phyloP scores from a whole-genome alignment of 2,113 vertebrate species.

The Bujurquina vittata region DNA sequence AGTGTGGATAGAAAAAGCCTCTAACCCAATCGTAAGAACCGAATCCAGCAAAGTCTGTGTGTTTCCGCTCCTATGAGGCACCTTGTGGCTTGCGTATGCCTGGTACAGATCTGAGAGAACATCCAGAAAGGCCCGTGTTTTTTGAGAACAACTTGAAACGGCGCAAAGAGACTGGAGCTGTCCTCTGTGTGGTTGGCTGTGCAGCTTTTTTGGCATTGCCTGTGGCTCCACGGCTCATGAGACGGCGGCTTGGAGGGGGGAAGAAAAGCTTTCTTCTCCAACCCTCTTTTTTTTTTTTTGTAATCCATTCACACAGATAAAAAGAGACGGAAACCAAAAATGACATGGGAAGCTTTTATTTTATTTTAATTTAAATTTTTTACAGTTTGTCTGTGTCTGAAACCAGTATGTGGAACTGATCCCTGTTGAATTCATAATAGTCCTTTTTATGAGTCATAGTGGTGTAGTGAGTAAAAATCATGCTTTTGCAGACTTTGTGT shows the following conservation, averaged over 20 bases:
- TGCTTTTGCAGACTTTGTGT: slow-evolving; percentile 21
- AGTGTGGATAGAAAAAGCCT: not conserved
- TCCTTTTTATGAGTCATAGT: slow-evolving; percentile 55
- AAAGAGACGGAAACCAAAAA: slow-evolving; percentile 63
- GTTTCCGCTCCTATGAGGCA: slow-evolving; percentile 35
- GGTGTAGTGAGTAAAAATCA: slow-evolving; percentile 14
- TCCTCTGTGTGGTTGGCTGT: slow-evolving; percentile 67
- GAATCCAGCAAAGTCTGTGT: slow-evolving; percentile 25
- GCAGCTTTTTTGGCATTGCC: slow-evolving; percentile 66
- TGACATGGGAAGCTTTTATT: slow-evolving; percentile 72
- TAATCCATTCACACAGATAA: slow-evolving; percentile 52
- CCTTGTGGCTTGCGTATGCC: slow-evolving; percentile 52
- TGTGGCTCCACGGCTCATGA: slow-evolving; percentile 68
- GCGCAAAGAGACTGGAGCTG: slow-evolving; percentile 55
- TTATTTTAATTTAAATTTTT: slow-evolving; percentile 23
- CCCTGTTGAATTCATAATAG: slow-evolving; percentile 58
- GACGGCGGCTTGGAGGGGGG: slow-evolving; percentile 47
- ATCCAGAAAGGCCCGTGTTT: slow-evolving; percentile 60
- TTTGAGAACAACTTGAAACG: slow-evolving; percentile 69
- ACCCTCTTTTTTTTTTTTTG: slow-evolving; percentile 24
- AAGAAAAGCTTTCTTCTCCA: slow-evolving; percentile 58
- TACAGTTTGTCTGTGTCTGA: slow-evolving; percentile 53
- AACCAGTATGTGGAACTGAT: slow-evolving; percentile 58
- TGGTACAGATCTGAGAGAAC: slow-evolving; percentile 67
- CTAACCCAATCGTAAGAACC: slow-evolving; percentile 3